Conservation (phyloP, 2,888 invertebrate species). For the Acleris sparsana region DNA sequence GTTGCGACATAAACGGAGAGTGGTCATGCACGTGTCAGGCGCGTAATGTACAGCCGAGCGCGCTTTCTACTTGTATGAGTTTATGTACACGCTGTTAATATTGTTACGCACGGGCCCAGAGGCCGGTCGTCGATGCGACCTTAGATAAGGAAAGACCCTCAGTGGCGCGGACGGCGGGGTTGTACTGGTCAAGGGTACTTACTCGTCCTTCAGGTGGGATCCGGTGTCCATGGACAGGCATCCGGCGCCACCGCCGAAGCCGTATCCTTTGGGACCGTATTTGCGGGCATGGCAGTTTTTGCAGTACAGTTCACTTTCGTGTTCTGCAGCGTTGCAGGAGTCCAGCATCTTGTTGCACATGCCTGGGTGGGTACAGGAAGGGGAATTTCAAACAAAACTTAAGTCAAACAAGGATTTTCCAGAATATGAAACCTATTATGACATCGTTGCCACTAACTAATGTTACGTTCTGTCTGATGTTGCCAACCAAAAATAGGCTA, state of each 20-base stretch:
- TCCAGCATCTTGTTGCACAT: slow-evolving; percentile 99
- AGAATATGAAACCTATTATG: no score
- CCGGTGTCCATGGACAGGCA: slow-evolving; percentile 98
- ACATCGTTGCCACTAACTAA: no score
- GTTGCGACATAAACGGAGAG: slow-evolving; percentile 84
- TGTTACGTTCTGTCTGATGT: no score
- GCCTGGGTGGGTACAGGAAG: slow-evolving; percentile 79
- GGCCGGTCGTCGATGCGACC: slow-evolving; percentile 75
- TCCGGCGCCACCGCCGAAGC: slow-evolving; percentile 99
- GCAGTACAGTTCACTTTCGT: slow-evolving; percentile 98
- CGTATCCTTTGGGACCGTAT: slow-evolving; percentile 99
- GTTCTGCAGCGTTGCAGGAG: slow-evolving; percentile 98
- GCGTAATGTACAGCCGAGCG: slow-evolving; percentile 82
- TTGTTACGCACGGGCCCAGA: slow-evolving; percentile 80
- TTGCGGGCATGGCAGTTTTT: slow-evolving; percentile 98
- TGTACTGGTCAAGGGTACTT: slow-evolving; percentile 82
- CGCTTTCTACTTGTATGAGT: slow-evolving; percentile 77
- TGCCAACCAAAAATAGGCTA: no score
- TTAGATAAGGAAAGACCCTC: slow-evolving; percentile 84
- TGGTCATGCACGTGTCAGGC: slow-evolving; percentile 83
- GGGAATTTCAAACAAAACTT: not conserved
- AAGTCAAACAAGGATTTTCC: no score
- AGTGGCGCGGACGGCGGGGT: slow-evolving; percentile 81
- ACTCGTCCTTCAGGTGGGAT: slow-evolving; percentile 92
- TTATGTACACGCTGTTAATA: slow-evolving; percentile 83